Evolutionary conservation across 2,797 vertebrate species (phyloP), one percentile per base, ranked within the genome.

Genomic region (Pelochelys cantorii): DNA sequence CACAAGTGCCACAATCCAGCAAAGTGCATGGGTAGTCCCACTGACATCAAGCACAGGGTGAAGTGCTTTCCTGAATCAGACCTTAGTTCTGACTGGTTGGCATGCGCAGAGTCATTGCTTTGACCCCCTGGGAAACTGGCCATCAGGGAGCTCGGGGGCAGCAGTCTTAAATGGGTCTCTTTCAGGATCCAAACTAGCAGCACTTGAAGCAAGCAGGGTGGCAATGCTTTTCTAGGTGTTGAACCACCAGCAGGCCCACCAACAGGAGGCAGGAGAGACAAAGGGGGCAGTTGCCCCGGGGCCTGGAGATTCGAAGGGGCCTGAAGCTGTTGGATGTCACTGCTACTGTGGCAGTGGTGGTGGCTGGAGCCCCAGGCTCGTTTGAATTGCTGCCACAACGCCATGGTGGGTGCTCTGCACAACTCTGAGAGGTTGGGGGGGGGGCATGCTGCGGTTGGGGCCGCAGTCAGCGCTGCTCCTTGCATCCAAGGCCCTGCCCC

Each of bases 11-110:
- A 55, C n/a, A 74, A 81, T 88, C 22, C 23, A 18, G 18, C 75
- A 17, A 54, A 81, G 57, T 60, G 85, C 57, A 83, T 88, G 34
- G 34, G 37, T 31, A 60, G 81, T 42, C 31, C 83, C 52, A 3
- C 25, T 75, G 42, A 52, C 48, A 52, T 86, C 54, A 62, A 5
- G 52, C 80, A 37, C 57, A 42, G 31, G 18, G 80, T 34, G 27
- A 83, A 92, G 82, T 29, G 54, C 14, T 87, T 74, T 79, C 17
- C 80, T 92, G 86, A 12, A 25, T 90, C 52, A 86, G 80, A 81
- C 60, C 81, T 62, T 65, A 23, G 71, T 53, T 94, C 74, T 80
- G 94, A 87, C 74, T 86, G 86, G 86, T 60, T 29, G 25, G 86
- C 82, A 27, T 14, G 0, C 6, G 6, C 74, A 25, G 74, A 27